Conservation (phyloP, 2,888 invertebrate genomes). For the Petrophora chlorosata region DNA sequence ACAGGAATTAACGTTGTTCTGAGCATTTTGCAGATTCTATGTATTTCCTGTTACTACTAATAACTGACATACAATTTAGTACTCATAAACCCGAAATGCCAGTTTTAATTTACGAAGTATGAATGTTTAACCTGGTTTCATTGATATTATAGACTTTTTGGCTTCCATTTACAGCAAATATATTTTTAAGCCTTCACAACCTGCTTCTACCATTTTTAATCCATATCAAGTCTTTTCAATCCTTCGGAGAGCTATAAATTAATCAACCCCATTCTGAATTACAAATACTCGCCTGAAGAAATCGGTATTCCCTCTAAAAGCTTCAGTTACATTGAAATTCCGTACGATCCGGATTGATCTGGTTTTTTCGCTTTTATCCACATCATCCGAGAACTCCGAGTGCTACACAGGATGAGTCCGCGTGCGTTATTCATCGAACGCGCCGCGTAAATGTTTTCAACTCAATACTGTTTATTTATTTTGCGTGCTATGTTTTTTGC, state of each 20-base stretch:
- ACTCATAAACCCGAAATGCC: no score
- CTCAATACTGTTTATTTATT: slow-evolving; percentile 19
- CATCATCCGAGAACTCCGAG: slow-evolving; percentile 31
- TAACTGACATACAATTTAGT: no score
- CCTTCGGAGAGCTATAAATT: slow-evolving; percentile 31
- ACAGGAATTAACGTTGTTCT: no score
- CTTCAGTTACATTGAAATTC: slow-evolving; percentile 38
- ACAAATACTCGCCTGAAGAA: slow-evolving; percentile 33
- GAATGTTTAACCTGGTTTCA: no score
- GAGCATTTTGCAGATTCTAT: no score
- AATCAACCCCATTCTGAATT: slow-evolving; percentile 34
- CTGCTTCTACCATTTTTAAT: slow-evolving; percentile 13
- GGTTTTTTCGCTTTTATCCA: slow-evolving; percentile 35
- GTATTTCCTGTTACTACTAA: no score
- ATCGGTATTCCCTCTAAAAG: slow-evolving; percentile 34
- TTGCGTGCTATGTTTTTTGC: slow-evolving; percentile 23
- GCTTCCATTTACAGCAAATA: not conserved
- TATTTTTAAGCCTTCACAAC: slow-evolving; percentile 6
- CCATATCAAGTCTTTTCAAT: slow-evolving; percentile 29
- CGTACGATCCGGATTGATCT: slow-evolving; percentile 37
- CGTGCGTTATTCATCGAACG: slow-evolving; percentile 40
- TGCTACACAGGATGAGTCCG: slow-evolving; percentile 32
- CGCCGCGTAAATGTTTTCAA: slow-evolving; percentile 33
- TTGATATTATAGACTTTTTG: no score
- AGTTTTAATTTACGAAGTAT: no score